These are phyloP conservation scores for Caenorhabditis wallacei DNA, from an alignment of 2,888 invertebrate genomes.

Conservation along the genomic window DNA sequence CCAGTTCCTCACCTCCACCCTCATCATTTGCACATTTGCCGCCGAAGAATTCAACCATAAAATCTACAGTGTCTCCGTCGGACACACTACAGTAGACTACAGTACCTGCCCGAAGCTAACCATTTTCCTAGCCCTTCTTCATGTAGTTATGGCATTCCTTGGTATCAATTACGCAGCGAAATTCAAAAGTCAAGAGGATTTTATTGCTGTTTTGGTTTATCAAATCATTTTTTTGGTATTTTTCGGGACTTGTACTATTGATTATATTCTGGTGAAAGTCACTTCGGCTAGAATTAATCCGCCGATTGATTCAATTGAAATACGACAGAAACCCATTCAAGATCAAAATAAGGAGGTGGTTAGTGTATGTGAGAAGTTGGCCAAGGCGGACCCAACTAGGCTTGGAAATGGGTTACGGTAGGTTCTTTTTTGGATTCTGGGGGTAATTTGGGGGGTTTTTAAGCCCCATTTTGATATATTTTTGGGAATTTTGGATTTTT, in stretches of 20 bases:
- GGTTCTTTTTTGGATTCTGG: not conserved
- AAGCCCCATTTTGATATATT: too few relatives aligned
- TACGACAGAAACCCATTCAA: too few relatives aligned
- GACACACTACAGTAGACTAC: not conserved
- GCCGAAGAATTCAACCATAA: not conserved
- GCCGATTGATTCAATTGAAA: too few relatives aligned
- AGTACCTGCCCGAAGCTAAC: not conserved
- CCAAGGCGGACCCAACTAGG: not conserved
- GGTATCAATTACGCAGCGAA: not conserved
- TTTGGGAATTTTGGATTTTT: too few relatives aligned
- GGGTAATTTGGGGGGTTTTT: too few relatives aligned
- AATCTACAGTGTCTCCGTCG: not conserved
- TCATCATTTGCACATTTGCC: not conserved
- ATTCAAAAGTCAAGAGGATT: not conserved
- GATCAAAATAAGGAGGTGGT: not conserved
- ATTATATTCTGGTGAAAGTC: not conserved
- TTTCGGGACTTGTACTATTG: not conserved
- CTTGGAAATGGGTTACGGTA: not conserved
- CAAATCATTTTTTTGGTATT: not conserved
- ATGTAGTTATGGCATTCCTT: not conserved
- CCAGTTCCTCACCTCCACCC: not conserved
- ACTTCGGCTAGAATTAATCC: too few relatives aligned
- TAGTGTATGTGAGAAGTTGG: not conserved
- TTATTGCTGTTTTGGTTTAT: not conserved
- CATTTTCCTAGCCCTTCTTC: not conserved